phyloP scores from a whole-genome alignment of 2,888 invertebrate genomes.

The Eurytoma adleriae region DNA sequence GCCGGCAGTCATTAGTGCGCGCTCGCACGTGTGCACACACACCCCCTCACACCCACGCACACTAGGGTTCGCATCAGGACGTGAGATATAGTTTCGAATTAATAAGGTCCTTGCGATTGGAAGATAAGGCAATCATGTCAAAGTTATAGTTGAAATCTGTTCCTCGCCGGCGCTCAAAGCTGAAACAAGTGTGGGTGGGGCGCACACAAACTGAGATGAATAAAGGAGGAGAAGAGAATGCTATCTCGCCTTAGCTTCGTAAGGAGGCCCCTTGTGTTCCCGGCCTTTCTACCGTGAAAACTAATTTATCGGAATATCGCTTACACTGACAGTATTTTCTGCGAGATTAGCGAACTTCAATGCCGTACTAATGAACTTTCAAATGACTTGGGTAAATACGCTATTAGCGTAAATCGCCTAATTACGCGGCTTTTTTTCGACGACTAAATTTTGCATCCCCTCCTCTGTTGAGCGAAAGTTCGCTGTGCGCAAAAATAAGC shows the following conservation, averaged over 20 bases:
- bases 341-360: conserved; percentile 13
- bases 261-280: not conserved
- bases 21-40: too few relatives aligned
- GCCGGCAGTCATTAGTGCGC: not conserved
- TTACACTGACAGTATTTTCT: conserved; percentile 15
- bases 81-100: not conserved
- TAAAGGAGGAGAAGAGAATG: too few relatives aligned
- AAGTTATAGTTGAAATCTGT: conserved; percentile 8
- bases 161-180: not conserved
- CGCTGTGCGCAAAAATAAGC: not conserved
- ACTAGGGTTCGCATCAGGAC: not conserved
- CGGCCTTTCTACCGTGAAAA: not conserved
- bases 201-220: too few relatives aligned
- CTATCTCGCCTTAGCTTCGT: not conserved
- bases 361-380: conserved; percentile 17
- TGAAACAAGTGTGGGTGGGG: too few relatives aligned
- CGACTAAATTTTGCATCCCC: too few relatives aligned
- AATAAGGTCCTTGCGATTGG: conserved; percentile 14
- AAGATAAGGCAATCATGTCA: conserved; percentile 22
- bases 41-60: too few relatives aligned
- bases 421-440: not conserved
- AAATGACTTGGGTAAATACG: not conserved
- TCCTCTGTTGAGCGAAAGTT: too few relatives aligned
- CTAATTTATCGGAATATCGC: conserved; percentile 23
- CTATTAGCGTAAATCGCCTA: not conserved